Evolutionary conservation across 2,797 vertebrate genomes (phyloP), one percentile per base, ranked within the genome.

Genomic region (Micropoecilia bifurca): DNA sequence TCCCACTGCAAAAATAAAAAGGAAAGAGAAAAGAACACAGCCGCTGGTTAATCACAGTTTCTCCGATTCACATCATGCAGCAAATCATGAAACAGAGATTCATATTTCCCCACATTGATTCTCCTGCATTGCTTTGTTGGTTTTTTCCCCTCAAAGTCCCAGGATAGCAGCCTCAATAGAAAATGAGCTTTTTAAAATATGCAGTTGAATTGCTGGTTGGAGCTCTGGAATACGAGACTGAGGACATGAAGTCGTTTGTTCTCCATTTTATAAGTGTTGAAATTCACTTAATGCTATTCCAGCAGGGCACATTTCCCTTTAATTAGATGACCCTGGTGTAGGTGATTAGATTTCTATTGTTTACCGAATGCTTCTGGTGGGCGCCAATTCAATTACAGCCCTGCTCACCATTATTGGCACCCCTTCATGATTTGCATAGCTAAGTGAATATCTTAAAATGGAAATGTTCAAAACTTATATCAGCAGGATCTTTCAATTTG

Each of bases 1-100:
- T 99, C 98, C 98, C 98, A 99, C 98, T 99, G 92, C 72, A 76
- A 12, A 63, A 80, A 84, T 53, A 77, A 5, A 82, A 5, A 63
- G 14, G 76, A 48, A 84, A 63, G 30, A 80, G 63, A 80, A 47
- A 84, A 73, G 41, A 45, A 75, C 69, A 80, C 43, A 75, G 48
- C 74, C 14, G 10, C 0, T 14, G 73, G 79, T 90, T 71, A 87
- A 76, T 85, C 77, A 76, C 47, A 50, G 63, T 79, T 82, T 78
- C 73, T 79, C 75, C 77, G 28, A 85, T 47, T 30, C 78, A 33
- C 57, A 28, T 14, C 46, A 28, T 18, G 61, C 39, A 30, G 16
- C 3, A 71, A n/a, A 81, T 71, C 82, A 72, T 74, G 74, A 33
- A 18, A 30, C 50, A 25, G 22, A 25, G 22, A 53, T 25, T 53